Percentiles rank a stretch among this genome's conserved stretches.
Evolutionary conservation across 2,888 invertebrate species (phyloP).

Genomic region (Melinopterus prodromus): DNA sequence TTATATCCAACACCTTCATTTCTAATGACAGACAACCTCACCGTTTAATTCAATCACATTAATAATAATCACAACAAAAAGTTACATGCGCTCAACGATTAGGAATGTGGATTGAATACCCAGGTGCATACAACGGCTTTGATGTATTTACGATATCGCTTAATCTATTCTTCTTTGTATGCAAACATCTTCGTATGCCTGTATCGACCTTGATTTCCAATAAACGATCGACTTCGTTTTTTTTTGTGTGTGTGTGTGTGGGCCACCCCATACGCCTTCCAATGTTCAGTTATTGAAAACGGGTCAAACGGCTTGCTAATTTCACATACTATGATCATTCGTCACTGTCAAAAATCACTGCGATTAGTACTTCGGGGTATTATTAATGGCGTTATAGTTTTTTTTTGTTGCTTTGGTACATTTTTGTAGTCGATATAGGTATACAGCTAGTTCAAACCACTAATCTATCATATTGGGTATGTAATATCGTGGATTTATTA

Average conservation of each 20-base stretch:
- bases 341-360: not conserved
- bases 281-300: not conserved
- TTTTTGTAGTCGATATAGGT: not conserved
- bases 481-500: not conserved
- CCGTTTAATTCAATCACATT: too few relatives aligned
- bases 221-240: not conserved
- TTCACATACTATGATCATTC: not conserved
- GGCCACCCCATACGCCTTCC: not conserved
- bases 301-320: not conserved
- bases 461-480: not conserved
- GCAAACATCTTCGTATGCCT: not conserved
- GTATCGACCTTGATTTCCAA: not conserved
- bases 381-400: conserved; percentile 4
- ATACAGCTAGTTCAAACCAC: not conserved
- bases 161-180: not conserved
- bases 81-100: not conserved
- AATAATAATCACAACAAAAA: too few relatives aligned
- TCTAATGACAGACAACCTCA: too few relatives aligned
- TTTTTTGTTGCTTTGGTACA: not conserved
- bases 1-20: too few relatives aligned
- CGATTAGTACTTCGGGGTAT: not conserved
- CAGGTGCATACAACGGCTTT: not conserved
- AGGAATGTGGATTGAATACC: not conserved
- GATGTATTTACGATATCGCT: not conserved
- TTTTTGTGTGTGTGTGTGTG: not conserved